Conservation (phyloP, 2,113 vertebrate genomes). For the Boleophthalmus pectinirostris region DNA sequence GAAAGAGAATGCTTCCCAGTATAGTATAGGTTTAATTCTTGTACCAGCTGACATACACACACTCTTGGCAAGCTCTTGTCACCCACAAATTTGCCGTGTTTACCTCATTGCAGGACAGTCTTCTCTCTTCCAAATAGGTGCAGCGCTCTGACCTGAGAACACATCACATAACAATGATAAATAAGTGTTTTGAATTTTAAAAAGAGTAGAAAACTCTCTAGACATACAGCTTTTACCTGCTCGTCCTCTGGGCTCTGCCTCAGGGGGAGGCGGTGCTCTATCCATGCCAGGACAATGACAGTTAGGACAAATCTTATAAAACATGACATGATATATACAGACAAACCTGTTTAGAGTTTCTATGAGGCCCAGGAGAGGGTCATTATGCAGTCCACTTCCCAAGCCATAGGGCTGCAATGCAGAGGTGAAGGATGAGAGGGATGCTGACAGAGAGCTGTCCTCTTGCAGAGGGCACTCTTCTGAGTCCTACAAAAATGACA, state of each 20-base stretch:
- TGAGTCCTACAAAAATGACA: slow-evolving; percentile 4
- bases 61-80: background rate
- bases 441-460: background rate
- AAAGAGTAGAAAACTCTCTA: background rate
- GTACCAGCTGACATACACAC: background rate
- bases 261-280: background rate
- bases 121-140: background rate
- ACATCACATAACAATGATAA: background rate
- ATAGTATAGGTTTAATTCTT: background rate
- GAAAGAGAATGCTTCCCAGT: background rate
- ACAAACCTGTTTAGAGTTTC: slow-evolving; percentile 45
- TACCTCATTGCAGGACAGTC: slow-evolving; percentile 31
- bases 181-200: background rate
- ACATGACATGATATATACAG: background rate
- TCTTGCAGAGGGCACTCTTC: background rate
- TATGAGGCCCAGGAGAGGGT: slow-evolving; percentile 33
- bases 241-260: background rate
- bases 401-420: slow-evolving; percentile 17
- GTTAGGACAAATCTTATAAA: background rate
- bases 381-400: slow-evolving; percentile 17
- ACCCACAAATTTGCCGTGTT: background rate
- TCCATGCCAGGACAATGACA: slow-evolving; percentile 16
- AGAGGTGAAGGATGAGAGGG: background rate
- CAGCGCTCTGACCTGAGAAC: slow-evolving; percentile 20
- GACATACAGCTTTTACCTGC: slow-evolving; percentile 20